phyloP scores from a whole-genome alignment of 2,113 vertebrate species.

The Oreochromis spilurus region DNA sequence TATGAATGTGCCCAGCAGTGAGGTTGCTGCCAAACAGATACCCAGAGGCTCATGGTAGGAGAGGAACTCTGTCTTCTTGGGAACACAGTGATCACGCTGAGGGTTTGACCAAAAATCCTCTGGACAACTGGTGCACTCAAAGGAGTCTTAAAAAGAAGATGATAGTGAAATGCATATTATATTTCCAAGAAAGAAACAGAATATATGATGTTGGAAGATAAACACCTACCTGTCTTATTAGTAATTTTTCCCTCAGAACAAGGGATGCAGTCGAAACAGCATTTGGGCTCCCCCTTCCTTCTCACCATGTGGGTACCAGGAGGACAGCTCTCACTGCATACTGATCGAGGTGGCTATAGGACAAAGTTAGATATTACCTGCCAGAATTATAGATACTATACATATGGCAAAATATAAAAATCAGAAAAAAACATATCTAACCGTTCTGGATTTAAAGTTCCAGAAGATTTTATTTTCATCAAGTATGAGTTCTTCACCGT shows the following conservation, averaged over 20 bases:
- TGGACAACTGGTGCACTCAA: constrained; percentile 51
- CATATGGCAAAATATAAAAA: no score
- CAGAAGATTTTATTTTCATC: constrained; percentile 61
- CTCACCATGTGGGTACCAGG: no score
- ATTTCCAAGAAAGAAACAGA: no score
- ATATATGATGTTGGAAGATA: not conserved
- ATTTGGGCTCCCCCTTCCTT: no score
- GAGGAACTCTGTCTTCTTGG: constrained; percentile 60
- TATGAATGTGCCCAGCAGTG: constrained; percentile 46
- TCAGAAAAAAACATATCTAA: not conserved
- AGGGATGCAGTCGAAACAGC: no score
- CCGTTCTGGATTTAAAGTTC: constrained; percentile 35
- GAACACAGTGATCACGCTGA: constrained; percentile 44
- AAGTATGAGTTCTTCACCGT: constrained; percentile 42
- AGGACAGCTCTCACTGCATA: constrained; percentile 67
- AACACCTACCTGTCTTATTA: constrained; percentile 42
- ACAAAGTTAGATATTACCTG: no score
- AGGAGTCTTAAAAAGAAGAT: not conserved
- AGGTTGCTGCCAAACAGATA: constrained; percentile 36
- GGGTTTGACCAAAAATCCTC: constrained; percentile 65
- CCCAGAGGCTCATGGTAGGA: constrained; percentile 60
- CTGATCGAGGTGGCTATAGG: constrained; percentile 55
- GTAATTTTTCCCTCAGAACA: constrained; percentile 66
- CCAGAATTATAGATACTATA: no score
- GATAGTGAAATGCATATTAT: no score